A percentile compares a stretch with the other conserved stretches of the same genome.
Conservation (phyloP, 92 coral and sea anemone genomes). For the Hydrozoanthus gracilis region DNA sequence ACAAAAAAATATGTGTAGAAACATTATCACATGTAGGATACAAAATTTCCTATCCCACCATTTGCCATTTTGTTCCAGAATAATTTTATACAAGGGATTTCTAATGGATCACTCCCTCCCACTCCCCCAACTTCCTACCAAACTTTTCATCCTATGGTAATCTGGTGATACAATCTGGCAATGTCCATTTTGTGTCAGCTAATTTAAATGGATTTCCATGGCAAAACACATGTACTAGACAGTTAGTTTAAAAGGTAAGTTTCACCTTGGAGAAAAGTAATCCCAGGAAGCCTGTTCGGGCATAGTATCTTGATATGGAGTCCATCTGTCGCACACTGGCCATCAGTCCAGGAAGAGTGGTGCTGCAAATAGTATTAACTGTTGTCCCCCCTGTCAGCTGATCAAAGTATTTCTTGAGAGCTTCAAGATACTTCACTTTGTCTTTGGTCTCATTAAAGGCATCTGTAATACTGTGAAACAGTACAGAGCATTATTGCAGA, state of each 20-base stretch:
- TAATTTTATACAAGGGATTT: not conserved
- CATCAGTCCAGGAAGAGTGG: constrained; percentile 94
- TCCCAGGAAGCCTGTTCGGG: constrained; percentile 96
- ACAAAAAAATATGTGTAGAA: not conserved
- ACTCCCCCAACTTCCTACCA: too few species aligned
- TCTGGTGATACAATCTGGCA: too few species aligned
- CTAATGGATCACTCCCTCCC: too few species aligned
- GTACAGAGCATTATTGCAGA: too few species aligned
- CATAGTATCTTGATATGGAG: constrained; percentile 96
- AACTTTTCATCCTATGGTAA: too few species aligned
- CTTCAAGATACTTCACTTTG: constrained; percentile 96
- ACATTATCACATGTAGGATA: not conserved
- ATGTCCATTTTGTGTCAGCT: too few species aligned
- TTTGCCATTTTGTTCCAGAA: not conserved
- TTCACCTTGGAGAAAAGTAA: constrained; percentile 89
- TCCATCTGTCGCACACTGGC: constrained; percentile 98
- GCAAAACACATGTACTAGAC: not conserved
- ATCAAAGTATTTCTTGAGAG: constrained; percentile 94
- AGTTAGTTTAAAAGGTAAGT: not conserved
- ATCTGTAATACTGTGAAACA: constrained; percentile 84
- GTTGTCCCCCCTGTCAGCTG: constrained; percentile 84
- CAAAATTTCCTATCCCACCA: too few species aligned
- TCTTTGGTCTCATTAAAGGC: constrained; percentile 99
- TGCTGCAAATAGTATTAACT: constrained; percentile 75
- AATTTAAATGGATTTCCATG: too few species aligned